phyloP scores from a whole-genome alignment of 2,797 vertebrate species.

The Champsocephalus gunnari region DNA sequence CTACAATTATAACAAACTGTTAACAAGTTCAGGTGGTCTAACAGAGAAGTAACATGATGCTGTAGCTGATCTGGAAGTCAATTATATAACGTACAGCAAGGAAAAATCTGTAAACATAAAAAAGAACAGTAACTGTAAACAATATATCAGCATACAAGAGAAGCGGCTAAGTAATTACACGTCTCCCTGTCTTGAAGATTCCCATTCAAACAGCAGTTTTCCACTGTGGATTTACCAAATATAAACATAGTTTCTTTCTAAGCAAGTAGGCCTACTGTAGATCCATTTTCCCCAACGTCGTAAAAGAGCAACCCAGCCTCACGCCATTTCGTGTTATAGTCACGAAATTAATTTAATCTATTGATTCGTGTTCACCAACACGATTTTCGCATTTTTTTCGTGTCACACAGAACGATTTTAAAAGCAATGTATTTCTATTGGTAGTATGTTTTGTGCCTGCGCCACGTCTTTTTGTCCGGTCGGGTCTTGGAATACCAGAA shows the following conservation, averaged over 20 bases:
- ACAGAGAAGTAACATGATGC: background rate
- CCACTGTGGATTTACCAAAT: constrained; percentile 9
- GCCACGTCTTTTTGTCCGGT: no score
- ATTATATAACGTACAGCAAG: background rate
- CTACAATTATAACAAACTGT: background rate
- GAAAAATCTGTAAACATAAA: constrained; percentile 18
- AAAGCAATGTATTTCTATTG: no score
- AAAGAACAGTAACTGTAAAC: constrained; percentile 39
- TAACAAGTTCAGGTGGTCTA: constrained; percentile 2
- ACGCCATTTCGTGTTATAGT: no score
- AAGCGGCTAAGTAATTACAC: background rate
- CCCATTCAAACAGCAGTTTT: constrained; percentile 20
- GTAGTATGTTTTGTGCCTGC: no score
- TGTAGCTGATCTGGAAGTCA: no score
- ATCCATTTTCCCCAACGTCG: background rate
- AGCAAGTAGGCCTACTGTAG: background rate
- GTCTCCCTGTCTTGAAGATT: background rate
- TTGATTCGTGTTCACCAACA: no score
- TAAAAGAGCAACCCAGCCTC: no score
- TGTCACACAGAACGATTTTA: no score
- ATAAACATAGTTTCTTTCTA: constrained; percentile 3
- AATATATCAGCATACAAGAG: constrained; percentile 29
- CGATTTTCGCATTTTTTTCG: no score
- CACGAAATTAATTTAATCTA: no score
- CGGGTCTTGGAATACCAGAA: no score